These are phyloP conservation scores for Panurus biarmicus DNA, from an alignment of 2,113 vertebrate genomes.

Conservation along the genomic window DNA sequence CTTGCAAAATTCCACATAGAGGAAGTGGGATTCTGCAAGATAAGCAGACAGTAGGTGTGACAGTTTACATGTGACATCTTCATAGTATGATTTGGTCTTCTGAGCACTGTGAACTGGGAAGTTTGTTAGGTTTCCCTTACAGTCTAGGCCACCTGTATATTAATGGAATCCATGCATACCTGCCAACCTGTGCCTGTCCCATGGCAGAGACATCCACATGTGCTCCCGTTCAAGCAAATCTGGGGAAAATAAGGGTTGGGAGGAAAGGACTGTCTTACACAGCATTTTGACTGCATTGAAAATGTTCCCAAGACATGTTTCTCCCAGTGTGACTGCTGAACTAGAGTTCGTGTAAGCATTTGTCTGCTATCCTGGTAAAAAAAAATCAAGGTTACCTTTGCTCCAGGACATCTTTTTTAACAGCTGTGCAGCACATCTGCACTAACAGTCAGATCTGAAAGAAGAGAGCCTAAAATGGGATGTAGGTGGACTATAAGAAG, in stretches of 20 bases:
- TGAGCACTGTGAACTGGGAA: background rate
- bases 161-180: background rate
- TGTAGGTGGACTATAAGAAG: background rate
- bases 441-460: background rate
- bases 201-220: background rate
- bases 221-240: background rate
- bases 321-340: background rate
- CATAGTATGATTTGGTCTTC: background rate
- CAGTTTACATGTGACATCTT: background rate
- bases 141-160: background rate
- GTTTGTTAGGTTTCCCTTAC: background rate
- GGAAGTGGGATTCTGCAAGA: background rate
- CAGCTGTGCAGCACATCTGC: background rate
- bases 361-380: background rate
- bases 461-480: background rate
- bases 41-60: background rate
- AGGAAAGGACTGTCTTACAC: background rate
- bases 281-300: background rate
- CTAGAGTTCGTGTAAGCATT: background rate
- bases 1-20: background rate
- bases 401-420: background rate
- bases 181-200: background rate
- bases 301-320: fast-evolving
- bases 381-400: background rate
- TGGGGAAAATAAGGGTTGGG: background rate